Conservation (phyloP, 2,113 vertebrate species). For the Peromyscus leucopus region DNA sequence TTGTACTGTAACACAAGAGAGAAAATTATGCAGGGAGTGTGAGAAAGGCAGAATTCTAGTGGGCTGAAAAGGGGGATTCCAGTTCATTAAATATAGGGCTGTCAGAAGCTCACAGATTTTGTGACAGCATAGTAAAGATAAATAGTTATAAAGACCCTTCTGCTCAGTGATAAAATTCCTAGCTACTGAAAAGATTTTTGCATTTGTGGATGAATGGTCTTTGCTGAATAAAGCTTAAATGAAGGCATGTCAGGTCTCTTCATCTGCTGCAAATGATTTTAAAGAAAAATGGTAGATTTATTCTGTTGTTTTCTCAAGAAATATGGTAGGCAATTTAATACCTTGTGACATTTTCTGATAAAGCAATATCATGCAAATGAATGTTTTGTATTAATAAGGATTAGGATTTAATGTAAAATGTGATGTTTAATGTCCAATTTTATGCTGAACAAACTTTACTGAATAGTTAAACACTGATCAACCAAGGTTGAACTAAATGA, state of each 20-base stretch:
- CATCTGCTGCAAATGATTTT: not conserved
- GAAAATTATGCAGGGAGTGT: constrained; percentile 42
- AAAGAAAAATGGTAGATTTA: not conserved
- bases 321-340: not conserved
- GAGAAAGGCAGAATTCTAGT: constrained; percentile 40
- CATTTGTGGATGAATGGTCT: constrained; percentile 37
- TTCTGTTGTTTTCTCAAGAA: constrained; percentile 27
- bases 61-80: constrained; percentile 47
- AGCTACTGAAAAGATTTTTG: constrained; percentile 60
- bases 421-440: not conserved
- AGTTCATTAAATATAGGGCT: constrained; percentile 73
- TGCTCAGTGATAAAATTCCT: constrained; percentile 50
- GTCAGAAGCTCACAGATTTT: constrained; percentile 47
- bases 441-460: not conserved
- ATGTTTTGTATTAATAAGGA: not conserved
- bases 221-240: constrained; percentile 53
- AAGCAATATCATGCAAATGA: not conserved
- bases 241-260: constrained; percentile 33
- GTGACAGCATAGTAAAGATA: constrained; percentile 66
- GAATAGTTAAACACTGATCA: not conserved
- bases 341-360: not conserved
- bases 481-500: not conserved
- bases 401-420: not conserved
- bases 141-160: constrained; percentile 63
- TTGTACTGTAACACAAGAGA: constrained; percentile 73